Evolutionary conservation across 2,113 vertebrate genomes (phyloP), one percentile per base, ranked within the genome.

Genomic region (Esox niger): DNA sequence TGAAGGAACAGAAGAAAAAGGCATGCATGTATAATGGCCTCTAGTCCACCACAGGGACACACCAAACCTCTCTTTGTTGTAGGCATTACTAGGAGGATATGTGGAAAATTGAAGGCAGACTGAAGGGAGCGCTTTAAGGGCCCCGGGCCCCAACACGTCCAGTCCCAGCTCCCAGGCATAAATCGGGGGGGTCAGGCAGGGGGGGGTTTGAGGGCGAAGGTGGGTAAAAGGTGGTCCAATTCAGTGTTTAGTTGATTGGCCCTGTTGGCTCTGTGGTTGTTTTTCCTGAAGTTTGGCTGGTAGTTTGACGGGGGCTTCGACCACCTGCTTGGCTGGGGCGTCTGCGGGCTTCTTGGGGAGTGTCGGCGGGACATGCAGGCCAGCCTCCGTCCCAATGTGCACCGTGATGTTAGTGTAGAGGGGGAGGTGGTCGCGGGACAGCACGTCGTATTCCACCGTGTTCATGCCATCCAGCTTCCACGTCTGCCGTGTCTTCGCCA

Each of bases 321-420:
- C 62, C 13, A 27, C 62, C 17, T 35, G 27, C 64, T 80, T 68
- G 59, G 31, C 65, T 11, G 66, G 60, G n/a, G 15, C 25, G 2
- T 61, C 25, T n/a, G 23, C 47, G 5, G 54, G 21, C 1, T 7
- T 31, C 15, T 32, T 20, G 26, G 62, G 29, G 21, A 32, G 62
- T 1, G 49, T 62, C 1, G 25, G 35, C 0, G 66, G 21, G 29
- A 20, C 31, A 3, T 64, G 74, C 10, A 90, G 71, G 11, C 88
- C 84, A 0, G 67, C 68, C 54, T 90, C 84, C 0, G 84, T 87
- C 71, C 87, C 90, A 3, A 94, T 87, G 83, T 93, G 80, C 55
- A 94, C 88, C 0, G 92, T 94, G 84, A 95, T 91, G 82, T 91
- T 94, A 69, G 93, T 91, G 77, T 93, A 94, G 70, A 94, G 92